Percentiles rank a stretch among this genome's conserved stretches.
phyloP scores from a whole-genome alignment of 2,797 vertebrate genomes.

The Vespertilio murinus region DNA sequence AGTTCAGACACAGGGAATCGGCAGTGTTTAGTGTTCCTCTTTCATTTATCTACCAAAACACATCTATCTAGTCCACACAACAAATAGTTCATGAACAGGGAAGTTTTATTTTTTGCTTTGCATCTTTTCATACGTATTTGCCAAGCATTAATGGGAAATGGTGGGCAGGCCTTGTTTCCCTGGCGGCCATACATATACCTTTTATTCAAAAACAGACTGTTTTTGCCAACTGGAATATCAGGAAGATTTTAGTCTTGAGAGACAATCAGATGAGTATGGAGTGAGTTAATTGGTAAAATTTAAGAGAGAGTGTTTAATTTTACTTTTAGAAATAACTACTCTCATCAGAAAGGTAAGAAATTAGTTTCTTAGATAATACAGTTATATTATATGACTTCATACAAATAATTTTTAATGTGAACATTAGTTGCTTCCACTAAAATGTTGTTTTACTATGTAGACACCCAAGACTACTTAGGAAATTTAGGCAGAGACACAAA shows the following conservation, averaged over 20 bases:
- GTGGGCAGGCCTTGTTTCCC: neutral
- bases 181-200: neutral
- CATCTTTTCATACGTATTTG: neutral
- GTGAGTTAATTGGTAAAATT: neutral
- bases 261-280: neutral
- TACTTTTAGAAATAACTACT: neutral
- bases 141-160: neutral
- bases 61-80: neutral
- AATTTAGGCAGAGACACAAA: neutral
- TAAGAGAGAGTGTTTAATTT: neutral
- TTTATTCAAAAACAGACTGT: slow-evolving; percentile 22
- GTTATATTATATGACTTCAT: neutral
- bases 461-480: neutral
- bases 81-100: neutral
- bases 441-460: slow-evolving; percentile 2
- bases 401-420: slow-evolving; percentile 4
- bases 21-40: neutral
- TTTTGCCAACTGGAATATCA: neutral
- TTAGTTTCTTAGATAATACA: slow-evolving; percentile 5
- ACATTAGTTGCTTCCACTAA: neutral
- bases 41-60: neutral
- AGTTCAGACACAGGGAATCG: neutral
- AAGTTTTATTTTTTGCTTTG: slow-evolving; percentile 24
- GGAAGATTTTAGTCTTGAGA: slow-evolving; percentile 5
- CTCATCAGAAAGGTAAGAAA: neutral